Base-by-base conservation (phyloP, 2,888 invertebrate genomes). In the Aspidiotus destructor region DNA sequence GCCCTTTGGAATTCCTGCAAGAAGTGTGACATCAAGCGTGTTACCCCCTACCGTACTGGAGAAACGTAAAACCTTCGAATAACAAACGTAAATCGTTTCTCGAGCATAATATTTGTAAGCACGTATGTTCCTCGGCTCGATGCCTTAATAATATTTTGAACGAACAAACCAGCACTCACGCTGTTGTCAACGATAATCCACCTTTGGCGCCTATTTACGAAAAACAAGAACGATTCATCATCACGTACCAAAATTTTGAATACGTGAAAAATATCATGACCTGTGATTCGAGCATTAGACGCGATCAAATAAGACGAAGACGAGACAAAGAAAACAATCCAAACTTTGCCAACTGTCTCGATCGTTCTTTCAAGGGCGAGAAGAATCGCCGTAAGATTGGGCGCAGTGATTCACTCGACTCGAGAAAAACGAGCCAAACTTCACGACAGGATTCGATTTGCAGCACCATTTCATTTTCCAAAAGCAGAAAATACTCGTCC, bases 1-100 rank as follows among this genome's bases (percentile, higher is more conserved):
- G 95, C 79, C 95, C 95, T n/a, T 79, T 92, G 55, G 93, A 92
- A 78, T 96, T 92, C 77, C 83, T 96, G 71, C 91, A 92, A 81
- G 94, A 95, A 81, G 92, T 93, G 87, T 92, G 92, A 92, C 90
- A 84, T 53, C 54, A 55, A 63, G 64, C 57, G 55, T 70, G 10
- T 42, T 60, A 64, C 44, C 65, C 68, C 15, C 41, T 62, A 16
- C 68, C 41, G 40, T 61, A 62, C 41, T 62, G 69, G 62, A 62
- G 61, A 11, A 48, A 58, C 41, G 53, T 55, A 8, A 69, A 62
- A 42, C 61, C 55, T 55, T 44, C 55, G 2, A 41, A 53, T 5
- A 15, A 42, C n/a, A n/a, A 61, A 42, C 55, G 55, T 7, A 41
- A 53, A 53, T 17, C 62, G 3, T 52, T 17, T 28, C 42, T 9